Evolutionary conservation across 2,888 invertebrate species (phyloP).

Genomic region (Pseudococcus jackbeardsleyi): DNA sequence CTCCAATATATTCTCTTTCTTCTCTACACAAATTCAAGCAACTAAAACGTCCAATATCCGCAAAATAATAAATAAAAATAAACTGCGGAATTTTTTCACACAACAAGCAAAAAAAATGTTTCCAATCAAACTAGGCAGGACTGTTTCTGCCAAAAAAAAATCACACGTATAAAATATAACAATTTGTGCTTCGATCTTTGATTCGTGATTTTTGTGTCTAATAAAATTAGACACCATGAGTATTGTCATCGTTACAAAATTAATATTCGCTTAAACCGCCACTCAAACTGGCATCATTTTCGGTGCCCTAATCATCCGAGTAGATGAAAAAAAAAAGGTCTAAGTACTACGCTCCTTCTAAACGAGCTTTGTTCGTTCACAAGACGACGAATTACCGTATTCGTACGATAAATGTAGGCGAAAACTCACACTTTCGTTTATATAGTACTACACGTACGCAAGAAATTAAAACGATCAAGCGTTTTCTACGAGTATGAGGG

Average conservation of each 20-base stretch:
- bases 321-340: background rate
- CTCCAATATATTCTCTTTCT: background rate
- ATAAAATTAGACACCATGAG: background rate
- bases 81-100: background rate
- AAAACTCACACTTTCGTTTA: background rate
- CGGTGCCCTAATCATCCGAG: background rate
- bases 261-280: background rate
- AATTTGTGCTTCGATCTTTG: background rate
- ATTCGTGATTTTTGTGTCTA: slow-evolving; percentile 14
- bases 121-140: background rate
- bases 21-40: background rate
- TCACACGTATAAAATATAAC: background rate
- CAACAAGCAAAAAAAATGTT: background rate
- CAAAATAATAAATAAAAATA: background rate
- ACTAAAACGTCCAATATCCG: background rate
- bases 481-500: background rate
- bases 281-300: background rate
- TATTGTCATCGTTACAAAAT: background rate
- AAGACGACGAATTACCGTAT: background rate
- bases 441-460: background rate
- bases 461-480: slow-evolving; percentile 28
- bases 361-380: background rate
- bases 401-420: background rate
- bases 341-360: background rate
- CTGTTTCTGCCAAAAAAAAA: background rate